Evolutionary conservation across 2,113 vertebrate species (phyloP).

Genomic region (Geothlypis trichas): DNA sequence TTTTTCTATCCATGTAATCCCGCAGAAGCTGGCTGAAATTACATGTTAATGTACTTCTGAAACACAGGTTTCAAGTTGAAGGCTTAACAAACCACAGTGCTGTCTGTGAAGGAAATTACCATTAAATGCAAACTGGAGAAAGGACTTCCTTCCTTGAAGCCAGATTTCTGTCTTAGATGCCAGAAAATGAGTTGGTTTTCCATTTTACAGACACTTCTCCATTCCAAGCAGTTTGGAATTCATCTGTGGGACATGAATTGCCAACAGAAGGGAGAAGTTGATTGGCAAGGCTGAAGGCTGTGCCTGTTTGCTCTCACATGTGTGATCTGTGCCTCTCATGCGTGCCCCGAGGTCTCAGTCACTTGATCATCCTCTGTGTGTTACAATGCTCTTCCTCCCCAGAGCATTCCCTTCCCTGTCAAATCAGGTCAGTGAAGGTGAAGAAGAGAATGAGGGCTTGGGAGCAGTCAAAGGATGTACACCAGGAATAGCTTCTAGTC

Average conservation of each 20-base stretch:
- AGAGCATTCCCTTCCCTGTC: not conserved
- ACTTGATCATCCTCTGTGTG: not conserved
- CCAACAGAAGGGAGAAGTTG: not conserved
- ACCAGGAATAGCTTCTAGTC: not conserved
- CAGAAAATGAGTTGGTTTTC: not conserved
- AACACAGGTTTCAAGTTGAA: not conserved
- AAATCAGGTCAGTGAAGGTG: not conserved
- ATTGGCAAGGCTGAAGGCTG: not conserved
- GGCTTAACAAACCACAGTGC: not conserved
- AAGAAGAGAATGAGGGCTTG: not conserved
- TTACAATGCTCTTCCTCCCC: not conserved
- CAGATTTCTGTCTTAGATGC: not conserved
- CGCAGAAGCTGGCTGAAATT: not conserved
- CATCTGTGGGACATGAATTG: not conserved
- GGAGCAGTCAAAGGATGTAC: not conserved
- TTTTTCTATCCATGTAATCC: not conserved
- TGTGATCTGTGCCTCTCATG: not conserved
- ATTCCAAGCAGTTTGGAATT: not conserved
- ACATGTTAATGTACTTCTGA: not conserved
- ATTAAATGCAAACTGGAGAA: not conserved
- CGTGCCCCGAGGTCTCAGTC: accelerated
- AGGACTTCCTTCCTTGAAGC: not conserved
- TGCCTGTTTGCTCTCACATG: not conserved
- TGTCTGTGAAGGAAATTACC: not conserved
- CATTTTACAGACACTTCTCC: not conserved